These are phyloP conservation scores for Lasioglossum baleicum DNA, from an alignment of 1,140 invertebrate species.

Conservation along the genomic window DNA sequence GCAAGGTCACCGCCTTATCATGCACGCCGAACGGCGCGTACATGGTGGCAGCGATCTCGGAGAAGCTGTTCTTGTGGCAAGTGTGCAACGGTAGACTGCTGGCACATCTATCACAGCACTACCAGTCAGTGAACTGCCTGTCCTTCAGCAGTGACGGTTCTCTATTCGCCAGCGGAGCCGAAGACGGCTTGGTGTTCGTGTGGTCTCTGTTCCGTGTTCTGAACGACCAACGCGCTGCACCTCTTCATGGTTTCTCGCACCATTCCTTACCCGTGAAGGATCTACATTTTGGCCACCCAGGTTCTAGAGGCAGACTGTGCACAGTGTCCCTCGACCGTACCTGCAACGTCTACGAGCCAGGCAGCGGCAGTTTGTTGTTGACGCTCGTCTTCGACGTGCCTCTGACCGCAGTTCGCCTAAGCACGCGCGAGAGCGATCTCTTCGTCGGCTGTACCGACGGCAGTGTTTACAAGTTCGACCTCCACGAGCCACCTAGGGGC, in stretches of 20 bases:
- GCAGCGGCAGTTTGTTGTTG: constrained; percentile 84
- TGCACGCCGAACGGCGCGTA: constrained; percentile 86
- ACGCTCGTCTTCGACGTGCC: constrained; percentile 87
- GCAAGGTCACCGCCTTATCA: constrained; percentile 85
- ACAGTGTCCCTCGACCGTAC: constrained; percentile 91
- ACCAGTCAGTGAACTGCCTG: constrained; percentile 88
- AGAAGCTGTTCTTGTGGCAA: constrained; percentile 93
- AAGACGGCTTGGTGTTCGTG: constrained; percentile 91
- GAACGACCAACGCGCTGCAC: constrained; percentile 78
- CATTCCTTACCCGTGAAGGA: constrained; percentile 89
- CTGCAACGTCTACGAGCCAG: constrained; percentile 89
- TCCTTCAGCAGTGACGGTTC: constrained; percentile 87
- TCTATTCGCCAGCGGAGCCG: constrained; percentile 88
- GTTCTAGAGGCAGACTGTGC: constrained; percentile 84
- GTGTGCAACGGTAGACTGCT: constrained; percentile 87
- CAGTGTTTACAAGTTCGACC: constrained; percentile 84
- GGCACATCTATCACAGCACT: constrained; percentile 87
- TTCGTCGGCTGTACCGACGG: constrained; percentile 88
- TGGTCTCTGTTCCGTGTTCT: constrained; percentile 83
- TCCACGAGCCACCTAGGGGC: constrained; percentile 84
- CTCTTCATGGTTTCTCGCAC: constrained; percentile 85
- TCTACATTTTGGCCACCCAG: constrained; percentile 83
- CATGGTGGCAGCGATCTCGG: constrained; percentile 87
- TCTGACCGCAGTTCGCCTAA: constrained; percentile 85
- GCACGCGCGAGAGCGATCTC: constrained; percentile 85